Evolutionary conservation across 1,140 invertebrate species (phyloP), one percentile per base, ranked within the genome.

Genomic region (Platyura marginata): DNA sequence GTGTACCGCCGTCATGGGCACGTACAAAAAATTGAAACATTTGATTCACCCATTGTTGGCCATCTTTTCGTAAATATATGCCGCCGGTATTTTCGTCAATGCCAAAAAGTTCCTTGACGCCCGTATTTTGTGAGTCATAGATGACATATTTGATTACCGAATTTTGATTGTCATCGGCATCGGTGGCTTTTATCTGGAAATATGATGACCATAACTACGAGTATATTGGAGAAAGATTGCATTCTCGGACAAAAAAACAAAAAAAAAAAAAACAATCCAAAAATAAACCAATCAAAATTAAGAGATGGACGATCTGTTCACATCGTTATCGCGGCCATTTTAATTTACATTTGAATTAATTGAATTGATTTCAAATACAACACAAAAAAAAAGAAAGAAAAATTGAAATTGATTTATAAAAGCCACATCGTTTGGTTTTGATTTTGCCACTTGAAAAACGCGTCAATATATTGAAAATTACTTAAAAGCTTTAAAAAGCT

Each of bases 21-120:
- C 83, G 72, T 21, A 94, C 76, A 65, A 93, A 94, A 51, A 93
- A 79, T 65, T 92, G 86, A 57, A 85, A 82, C 10, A 81, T 68
- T 64, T 85, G 71, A 50, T 63, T 66, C 67, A 74, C 74, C 61
- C 68, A 71, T 2, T 62, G 55, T 22, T 70, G 55, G 4, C 70
- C 69, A 51, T 67, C 68, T 50, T 74, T 71, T 18, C 67, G 61
- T 23, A 83, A 57, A 42, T 67, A 71, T 13, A 89, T 63, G 39
- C 74, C 69, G 8, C 83, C 83, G n/a, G 72, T 77, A 35, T 68
- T 66, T 22, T 69, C 60, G 49, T 84, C 75, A 2, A 86, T 71
- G 20, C 68, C 65, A 54, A 86, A 77, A 11, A 79, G 52, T 13
- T 76, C 68, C 41, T 68, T 68, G 1, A 74, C 64, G 41, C 70